Evolutionary conservation across 1,140 invertebrate species (phyloP).

Genomic region (Galleria mellonella): DNA sequence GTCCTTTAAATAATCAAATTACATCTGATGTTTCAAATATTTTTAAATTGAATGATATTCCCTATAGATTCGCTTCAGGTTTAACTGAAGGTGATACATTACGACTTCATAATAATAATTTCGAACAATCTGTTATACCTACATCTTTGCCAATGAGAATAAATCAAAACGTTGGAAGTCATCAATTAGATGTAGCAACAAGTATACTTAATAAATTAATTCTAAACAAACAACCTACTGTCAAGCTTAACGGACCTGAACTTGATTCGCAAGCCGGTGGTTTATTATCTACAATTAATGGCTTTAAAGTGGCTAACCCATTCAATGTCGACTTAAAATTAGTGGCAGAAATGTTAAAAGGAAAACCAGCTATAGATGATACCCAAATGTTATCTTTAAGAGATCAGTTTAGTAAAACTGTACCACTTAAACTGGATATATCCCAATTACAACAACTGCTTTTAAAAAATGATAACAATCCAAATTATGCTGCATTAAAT

Average conservation of each 20-base stretch:
- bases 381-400: conserved; percentile 37
- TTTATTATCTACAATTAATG: conserved; percentile 60
- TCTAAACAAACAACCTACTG: conserved; percentile 36
- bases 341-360: conserved; percentile 67
- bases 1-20: conserved; percentile 24
- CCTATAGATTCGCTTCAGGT: conserved; percentile 44
- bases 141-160: conserved; percentile 45
- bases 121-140: conserved; percentile 39
- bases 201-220: conserved; percentile 52
- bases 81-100: conserved; percentile 28
- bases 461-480: conserved; percentile 52
- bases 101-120: conserved; percentile 39
- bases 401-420: conserved; percentile 43
- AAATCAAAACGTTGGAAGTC: conserved; percentile 66
- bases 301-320: conserved; percentile 65
- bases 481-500: conserved; percentile 19
- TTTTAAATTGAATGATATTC: conserved; percentile 58
- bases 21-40: conserved; percentile 33
- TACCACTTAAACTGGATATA: conserved; percentile 55
- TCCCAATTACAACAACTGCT: conserved; percentile 58
- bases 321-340: conserved; percentile 68
- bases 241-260: conserved; percentile 46
- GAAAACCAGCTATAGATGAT: conserved; percentile 53
- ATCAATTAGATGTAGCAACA: conserved; percentile 54
- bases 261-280: conserved; percentile 35